These are phyloP conservation scores for Podargus strigoides DNA, from an alignment of 2,797 vertebrate species.

Conservation along the genomic window DNA sequence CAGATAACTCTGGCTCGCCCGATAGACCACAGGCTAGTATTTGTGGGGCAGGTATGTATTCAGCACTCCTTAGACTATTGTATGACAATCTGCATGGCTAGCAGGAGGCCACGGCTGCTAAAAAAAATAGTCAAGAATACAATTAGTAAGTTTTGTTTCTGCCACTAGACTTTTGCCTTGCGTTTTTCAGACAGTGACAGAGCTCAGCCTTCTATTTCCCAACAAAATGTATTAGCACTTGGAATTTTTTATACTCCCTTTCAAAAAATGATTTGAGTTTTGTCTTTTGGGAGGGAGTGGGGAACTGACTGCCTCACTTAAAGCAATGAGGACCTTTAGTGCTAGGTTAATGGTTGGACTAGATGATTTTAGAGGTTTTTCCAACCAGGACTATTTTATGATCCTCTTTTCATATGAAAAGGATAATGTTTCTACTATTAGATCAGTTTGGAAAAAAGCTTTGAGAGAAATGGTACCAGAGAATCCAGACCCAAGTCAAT, in stretches of 20 bases:
- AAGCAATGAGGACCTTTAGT: neutral
- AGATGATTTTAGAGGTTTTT: too few relatives aligned
- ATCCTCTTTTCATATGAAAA: neutral
- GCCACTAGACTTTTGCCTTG: neutral
- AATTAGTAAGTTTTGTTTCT: neutral
- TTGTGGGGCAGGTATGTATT: neutral
- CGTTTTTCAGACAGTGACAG: neutral
- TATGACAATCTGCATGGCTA: neutral
- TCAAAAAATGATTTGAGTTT: neutral
- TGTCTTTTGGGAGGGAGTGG: neutral
- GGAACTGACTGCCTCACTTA: neutral
- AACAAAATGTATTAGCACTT: neutral
- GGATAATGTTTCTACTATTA: neutral
- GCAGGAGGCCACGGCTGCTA: neutral
- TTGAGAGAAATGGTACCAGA: neutral
- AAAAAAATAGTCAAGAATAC: neutral
- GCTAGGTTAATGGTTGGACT: too few relatives aligned
- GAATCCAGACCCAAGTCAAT: neutral
- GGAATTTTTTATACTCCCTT: neutral
- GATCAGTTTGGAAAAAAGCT: neutral
- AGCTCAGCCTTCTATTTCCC: neutral
- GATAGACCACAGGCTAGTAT: rapidly evolving
- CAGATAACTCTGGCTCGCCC: neutral
- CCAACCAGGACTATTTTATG: too few relatives aligned
- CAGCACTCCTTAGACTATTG: neutral